Base-by-base conservation (phyloP, 2,113 vertebrate genomes). In the Oophaga pumilio region DNA sequence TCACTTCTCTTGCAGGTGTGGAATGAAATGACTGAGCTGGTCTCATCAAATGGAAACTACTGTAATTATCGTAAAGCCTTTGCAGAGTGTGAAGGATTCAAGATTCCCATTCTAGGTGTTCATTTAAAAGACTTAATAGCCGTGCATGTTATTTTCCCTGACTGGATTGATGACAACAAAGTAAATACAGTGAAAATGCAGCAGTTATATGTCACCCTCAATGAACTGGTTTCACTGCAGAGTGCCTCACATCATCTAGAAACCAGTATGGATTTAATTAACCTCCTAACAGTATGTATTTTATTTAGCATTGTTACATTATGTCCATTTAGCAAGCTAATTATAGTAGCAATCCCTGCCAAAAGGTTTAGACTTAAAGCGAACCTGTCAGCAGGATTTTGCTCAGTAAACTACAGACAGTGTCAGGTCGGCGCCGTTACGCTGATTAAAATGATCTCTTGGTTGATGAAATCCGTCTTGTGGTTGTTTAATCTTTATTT, bases 121-220 rank as follows among this genome's bases (percentile, higher is more conserved):
- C 97, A 99, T 92, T 95, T 99, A 90, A 99, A 99, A 92, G 97
- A 99, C 94, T 94, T 99, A 92, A 98, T 99, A 20, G 98, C 97
- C 0, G 96, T 99, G 82, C 97, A 99, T 71, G 98, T 97, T 73
- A 95, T 99, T 89, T 99, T 98, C 90, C 96, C 97, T 80, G 98
- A 99, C 90, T 97, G 96, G 96, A 93, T 94, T 56, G 95, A 96
- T 53, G 95, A 96, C 59, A 95, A 95, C 87, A 97, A 97, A 93
- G 95, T 99, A 80, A 98, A 99, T 90, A 95, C 98, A 83, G 97
- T 96, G 91, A 99, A 99, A 94, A 99, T 99, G 98, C 97, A 99
- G 90, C 98, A 99, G 90, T 96, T 99, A 76, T 99, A 97, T 57
- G 93, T 97, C 89, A 99, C 97, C 87, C 95, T 99, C 92, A 98